These are phyloP conservation scores for Caerostris darwini DNA, from an alignment of 1,140 invertebrate species.

Conservation along the genomic window DNA sequence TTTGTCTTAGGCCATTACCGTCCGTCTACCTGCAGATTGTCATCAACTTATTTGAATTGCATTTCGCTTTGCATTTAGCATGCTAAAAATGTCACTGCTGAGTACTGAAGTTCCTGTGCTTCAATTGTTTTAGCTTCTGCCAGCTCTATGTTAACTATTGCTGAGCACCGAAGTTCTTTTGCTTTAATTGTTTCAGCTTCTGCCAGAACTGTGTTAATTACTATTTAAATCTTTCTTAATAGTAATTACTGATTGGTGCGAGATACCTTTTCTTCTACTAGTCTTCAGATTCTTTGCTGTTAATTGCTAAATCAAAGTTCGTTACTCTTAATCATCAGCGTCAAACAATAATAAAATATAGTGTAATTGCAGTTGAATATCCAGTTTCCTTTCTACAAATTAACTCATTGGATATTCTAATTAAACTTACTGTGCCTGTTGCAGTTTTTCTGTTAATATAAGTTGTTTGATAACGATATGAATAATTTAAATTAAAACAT, in stretches of 20 bases:
- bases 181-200: not conserved
- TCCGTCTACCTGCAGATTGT: not conserved
- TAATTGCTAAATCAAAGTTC: not conserved
- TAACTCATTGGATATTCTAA: too few relatives aligned
- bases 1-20: not conserved
- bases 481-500: too few relatives aligned
- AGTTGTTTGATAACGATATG: too few relatives aligned
- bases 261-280: not conserved
- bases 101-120: not conserved
- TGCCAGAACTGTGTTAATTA: not conserved
- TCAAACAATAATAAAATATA: too few relatives aligned
- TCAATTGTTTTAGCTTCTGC: not conserved
- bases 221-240: not conserved
- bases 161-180: not conserved
- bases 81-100: constrained; percentile 7
- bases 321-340: too few relatives aligned
- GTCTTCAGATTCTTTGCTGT: not conserved
- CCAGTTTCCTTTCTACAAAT: too few relatives aligned
- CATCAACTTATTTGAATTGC: not conserved
- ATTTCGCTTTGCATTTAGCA: not conserved
- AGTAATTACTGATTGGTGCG: not conserved
- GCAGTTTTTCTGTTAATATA: too few relatives aligned
- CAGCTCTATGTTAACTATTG: not conserved
- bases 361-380: too few relatives aligned
- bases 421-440: too few relatives aligned